These are phyloP conservation scores for Enteromius fasciolatus DNA, from an alignment of 2,797 vertebrate species.

Conservation along the genomic window DNA sequence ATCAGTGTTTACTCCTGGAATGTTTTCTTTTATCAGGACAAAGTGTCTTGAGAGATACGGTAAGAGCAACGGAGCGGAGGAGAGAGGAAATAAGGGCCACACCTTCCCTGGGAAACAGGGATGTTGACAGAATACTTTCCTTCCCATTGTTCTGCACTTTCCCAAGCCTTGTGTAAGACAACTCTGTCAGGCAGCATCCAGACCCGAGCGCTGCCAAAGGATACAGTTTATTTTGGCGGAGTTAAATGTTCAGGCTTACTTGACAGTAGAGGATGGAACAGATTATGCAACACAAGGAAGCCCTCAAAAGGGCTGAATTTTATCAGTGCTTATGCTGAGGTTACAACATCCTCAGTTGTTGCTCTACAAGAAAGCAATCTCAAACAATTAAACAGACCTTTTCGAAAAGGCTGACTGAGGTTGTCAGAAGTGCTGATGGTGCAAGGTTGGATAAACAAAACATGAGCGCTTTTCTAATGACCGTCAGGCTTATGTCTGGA, in stretches of 20 bases:
- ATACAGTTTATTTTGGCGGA: background rate
- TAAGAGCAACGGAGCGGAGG: background rate
- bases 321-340: background rate
- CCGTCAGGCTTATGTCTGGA: background rate
- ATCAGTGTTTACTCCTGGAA: background rate
- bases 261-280: slow-evolving; percentile 12
- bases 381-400: background rate
- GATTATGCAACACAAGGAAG: background rate
- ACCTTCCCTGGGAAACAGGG: slow-evolving; percentile 69
- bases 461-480: slow-evolving; percentile 7
- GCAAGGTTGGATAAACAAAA: slow-evolving; percentile 4
- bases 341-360: background rate
- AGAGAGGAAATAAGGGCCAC: slow-evolving; percentile 58
- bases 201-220: background rate
- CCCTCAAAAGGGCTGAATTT: background rate
- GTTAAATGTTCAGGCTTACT: background rate
- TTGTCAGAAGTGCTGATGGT: slow-evolving; percentile 5
- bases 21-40: background rate
- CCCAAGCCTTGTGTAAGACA: slow-evolving; percentile 45
- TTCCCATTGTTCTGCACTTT: slow-evolving; percentile 72
- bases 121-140: slow-evolving; percentile 68
- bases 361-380: background rate
- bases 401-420: slow-evolving; percentile 25
- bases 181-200: slow-evolving; percentile 21
- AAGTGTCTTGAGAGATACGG: background rate